Base-by-base conservation (phyloP, 2,888 invertebrate species). In the Pasiphila rectangulata region DNA sequence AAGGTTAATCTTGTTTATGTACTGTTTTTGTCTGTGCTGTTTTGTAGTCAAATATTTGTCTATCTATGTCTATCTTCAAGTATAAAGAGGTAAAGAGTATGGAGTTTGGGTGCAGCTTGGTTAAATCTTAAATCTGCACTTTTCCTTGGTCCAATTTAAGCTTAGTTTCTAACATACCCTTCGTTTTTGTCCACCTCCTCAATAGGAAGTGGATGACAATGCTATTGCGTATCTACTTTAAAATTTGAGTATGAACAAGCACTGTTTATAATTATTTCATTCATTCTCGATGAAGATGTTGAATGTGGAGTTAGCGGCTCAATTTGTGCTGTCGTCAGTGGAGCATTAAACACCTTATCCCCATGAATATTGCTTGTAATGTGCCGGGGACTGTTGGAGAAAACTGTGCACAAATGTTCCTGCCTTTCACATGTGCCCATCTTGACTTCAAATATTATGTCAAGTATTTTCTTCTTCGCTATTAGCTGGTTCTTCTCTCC, bases 381-480 rank as follows among this genome's bases (percentile, higher is more conserved):
- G 19, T 69, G 70, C 1, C 72, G 63, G 25, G 67, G 67, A 9
- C 69, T 52, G 30, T 79, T 63, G 1, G 74, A 64, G 43, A 70
- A 84, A 0, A 80, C 76, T 1, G 78, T 71, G 48, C 78, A 79
- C 1, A 75, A 54, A 27, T 72, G 74, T 12, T 83, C 83, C 1
- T 57, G 39, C 39, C 76, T 58, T 9, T 89, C 88, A 61, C 75
- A 83, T 25, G 91, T 76, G 9, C 88, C 89, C 90, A 91, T 91
- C 69, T 90, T 91, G 0, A 91, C 90, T 60, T 91, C 91, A 69
- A 90, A 91, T 58, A 91, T 88, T 6, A 90, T 87, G 59, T 91
- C 91, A 60, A 91, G 90, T 47, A 91, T 91, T 64, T 91, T 91
- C 62, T 91, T 91, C 61, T 91, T 91, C 0, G 90, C 85, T 2